Percentiles rank a stretch among this genome's conserved stretches.
Conservation (phyloP, 2,113 vertebrate species). For the Addax nasomaculatus region DNA sequence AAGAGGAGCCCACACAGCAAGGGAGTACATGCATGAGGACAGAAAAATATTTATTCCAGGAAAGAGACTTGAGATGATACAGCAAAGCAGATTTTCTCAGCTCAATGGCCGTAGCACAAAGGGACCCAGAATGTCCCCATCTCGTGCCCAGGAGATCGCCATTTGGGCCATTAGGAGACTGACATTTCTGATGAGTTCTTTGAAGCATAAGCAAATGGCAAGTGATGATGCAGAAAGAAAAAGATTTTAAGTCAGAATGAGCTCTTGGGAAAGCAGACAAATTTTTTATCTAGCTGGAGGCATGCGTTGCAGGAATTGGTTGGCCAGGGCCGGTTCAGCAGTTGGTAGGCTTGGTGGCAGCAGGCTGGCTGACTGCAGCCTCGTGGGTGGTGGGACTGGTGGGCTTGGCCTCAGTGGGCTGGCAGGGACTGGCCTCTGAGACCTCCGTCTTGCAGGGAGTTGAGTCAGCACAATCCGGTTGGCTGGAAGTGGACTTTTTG, state of each 20-base stretch:
- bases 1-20: neutral
- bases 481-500: constrained; percentile 48
- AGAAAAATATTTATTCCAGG: neutral
- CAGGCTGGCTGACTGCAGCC: neutral
- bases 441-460: constrained; percentile 4
- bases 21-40: neutral
- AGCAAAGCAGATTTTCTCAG: neutral
- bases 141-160: neutral
- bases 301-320: neutral
- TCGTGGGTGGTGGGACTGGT: constrained; percentile 1
- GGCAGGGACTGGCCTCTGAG: constrained; percentile 18
- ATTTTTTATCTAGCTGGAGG: neutral
- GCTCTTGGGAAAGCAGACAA: neutral
- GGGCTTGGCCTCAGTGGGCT: constrained; percentile 16
- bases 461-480: neutral
- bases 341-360: constrained; percentile 5
- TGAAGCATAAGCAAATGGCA: neutral
- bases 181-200: neutral
- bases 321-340: neutral
- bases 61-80: neutral
- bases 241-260: neutral
- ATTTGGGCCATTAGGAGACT: neutral
- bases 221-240: neutral
- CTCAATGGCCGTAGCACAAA: neutral
- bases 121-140: neutral